phyloP scores from a whole-genome alignment of 2,888 invertebrate species.

The Drosophila paramelanica region DNA sequence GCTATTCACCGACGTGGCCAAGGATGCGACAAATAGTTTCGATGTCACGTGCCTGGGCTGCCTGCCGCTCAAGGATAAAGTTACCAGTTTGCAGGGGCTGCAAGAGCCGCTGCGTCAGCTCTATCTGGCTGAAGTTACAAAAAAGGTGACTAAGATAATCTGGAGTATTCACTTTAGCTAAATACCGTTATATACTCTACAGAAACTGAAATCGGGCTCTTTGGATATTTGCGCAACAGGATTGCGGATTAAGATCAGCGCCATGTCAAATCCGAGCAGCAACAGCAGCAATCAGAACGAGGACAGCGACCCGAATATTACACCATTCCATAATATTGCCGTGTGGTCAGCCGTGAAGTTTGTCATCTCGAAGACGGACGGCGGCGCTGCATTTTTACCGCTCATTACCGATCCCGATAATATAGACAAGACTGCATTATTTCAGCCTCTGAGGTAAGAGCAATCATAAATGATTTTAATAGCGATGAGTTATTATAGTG shows the following conservation, averaged over 20 bases:
- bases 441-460: constrained; percentile 85
- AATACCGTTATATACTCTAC: not conserved
- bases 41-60: constrained; percentile 93
- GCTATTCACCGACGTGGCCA: constrained; percentile 92
- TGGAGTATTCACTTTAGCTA: not conserved
- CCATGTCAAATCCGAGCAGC: constrained; percentile 54
- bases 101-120: constrained; percentile 92
- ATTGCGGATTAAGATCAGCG: constrained; percentile 88
- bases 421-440: constrained; percentile 90
- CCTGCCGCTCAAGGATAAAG: constrained; percentile 91
- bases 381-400: constrained; percentile 91
- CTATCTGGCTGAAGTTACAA: constrained; percentile 86
- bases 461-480: not conserved
- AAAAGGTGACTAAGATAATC: constrained; percentile 71
- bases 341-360: constrained; percentile 97
- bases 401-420: constrained; percentile 93
- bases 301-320: constrained; percentile 85
- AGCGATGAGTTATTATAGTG: no score
- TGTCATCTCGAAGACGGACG: constrained; percentile 88
- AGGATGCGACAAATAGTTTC: constrained; percentile 88
- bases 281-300: constrained; percentile 58
- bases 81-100: constrained; percentile 92
- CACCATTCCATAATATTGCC: constrained; percentile 95
- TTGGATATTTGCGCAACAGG: constrained; percentile 86
- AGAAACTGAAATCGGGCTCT: constrained; percentile 82